Conservation (phyloP, 2,888 invertebrate genomes). For the Melanchra persicariae region DNA sequence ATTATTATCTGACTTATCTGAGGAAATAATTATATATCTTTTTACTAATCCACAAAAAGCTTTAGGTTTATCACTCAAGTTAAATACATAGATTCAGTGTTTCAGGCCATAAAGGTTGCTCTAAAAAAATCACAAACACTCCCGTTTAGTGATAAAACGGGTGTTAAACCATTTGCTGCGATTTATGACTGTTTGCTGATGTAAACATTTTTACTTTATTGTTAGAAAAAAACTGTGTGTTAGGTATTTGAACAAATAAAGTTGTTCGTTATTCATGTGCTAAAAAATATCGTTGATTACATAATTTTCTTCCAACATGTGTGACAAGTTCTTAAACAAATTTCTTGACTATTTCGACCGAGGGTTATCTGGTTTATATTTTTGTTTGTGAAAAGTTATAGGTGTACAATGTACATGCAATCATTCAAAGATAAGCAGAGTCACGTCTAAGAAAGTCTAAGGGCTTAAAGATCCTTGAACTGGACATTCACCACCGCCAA, state of each 20-base stretch:
- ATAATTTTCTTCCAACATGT: not conserved
- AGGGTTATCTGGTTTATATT: not conserved
- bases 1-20: not conserved
- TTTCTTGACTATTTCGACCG: too few species aligned
- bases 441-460: too few species aligned
- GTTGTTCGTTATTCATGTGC: not conserved
- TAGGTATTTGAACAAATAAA: conserved; percentile 8
- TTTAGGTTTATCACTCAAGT: conserved; percentile 41
- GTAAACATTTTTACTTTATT: conserved; percentile 45
- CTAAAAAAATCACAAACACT: conserved; percentile 55
- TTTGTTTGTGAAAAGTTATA: not conserved
- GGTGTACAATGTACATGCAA: not conserved
- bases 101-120: conserved; percentile 39
- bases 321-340: not conserved
- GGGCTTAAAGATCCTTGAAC: not conserved
- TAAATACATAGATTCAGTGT: conserved; percentile 39
- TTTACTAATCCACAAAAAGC: conserved; percentile 37
- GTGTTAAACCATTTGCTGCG: conserved; percentile 51
- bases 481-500: not conserved
- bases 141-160: conserved; percentile 49
- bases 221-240: conserved; percentile 9
- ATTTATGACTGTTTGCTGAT: conserved; percentile 56
- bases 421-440: not conserved
- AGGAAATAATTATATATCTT: not conserved
- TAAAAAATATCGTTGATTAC: not conserved